These are phyloP conservation scores for Caenorhabditis imperialis DNA, from an alignment of 2,888 invertebrate species.

Conservation along the genomic window DNA sequence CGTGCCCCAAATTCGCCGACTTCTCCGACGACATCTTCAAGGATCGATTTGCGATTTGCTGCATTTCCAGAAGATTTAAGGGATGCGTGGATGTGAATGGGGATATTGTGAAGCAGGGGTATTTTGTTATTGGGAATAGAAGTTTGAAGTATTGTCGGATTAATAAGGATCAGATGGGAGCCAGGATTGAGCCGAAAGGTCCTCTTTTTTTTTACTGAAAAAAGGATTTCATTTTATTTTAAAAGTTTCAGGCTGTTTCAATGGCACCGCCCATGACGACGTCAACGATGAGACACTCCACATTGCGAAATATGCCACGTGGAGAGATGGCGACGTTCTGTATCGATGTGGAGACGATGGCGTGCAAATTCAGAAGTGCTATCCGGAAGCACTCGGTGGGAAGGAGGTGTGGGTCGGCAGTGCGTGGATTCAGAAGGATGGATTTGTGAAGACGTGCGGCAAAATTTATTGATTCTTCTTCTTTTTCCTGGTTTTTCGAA, in stretches of 20 bases:
- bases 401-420: slow-evolving; percentile 55
- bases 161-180: slow-evolving; percentile 61
- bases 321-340: slow-evolving; percentile 58
- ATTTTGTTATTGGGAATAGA: slow-evolving; percentile 62
- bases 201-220: not conserved
- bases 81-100: slow-evolving; percentile 70
- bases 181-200: slow-evolving; percentile 71
- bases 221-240: no score
- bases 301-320: slow-evolving; percentile 68
- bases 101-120: slow-evolving; percentile 66
- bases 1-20: slow-evolving; percentile 54
- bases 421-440: slow-evolving; percentile 53
- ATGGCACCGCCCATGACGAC: slow-evolving; percentile 67
- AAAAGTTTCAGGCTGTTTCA: slow-evolving; percentile 65
- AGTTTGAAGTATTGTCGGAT: slow-evolving; percentile 69
- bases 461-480: slow-evolving; percentile 33
- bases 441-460: slow-evolving; percentile 48
- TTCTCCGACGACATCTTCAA: slow-evolving; percentile 65
- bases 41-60: slow-evolving; percentile 72
- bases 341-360: slow-evolving; percentile 72
- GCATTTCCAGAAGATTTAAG: slow-evolving; percentile 63
- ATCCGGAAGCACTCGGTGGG: slow-evolving; percentile 22
- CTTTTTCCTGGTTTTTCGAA: no score
- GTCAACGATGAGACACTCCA: slow-evolving; percentile 66
- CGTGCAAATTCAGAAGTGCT: slow-evolving; percentile 66